Percentiles rank a stretch among this genome's conserved stretches.
These are phyloP conservation scores for Denticeps clupeoides DNA, from an alignment of 2,797 vertebrate genomes.

Conservation along the genomic window DNA sequence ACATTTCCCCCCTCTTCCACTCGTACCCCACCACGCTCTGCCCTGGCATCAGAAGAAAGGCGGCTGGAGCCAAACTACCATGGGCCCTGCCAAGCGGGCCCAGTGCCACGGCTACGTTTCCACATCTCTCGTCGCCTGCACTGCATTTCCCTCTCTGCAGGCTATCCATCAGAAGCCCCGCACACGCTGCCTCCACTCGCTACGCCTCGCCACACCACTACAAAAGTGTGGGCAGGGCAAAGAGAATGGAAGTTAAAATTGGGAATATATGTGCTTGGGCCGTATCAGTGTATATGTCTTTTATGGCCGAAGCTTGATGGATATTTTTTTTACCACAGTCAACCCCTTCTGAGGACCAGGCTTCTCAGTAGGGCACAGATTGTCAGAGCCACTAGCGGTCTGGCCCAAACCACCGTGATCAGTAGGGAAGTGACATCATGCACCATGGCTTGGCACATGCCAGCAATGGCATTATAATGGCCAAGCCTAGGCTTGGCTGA, in stretches of 20 bases:
- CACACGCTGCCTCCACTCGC: constrained; percentile 22
- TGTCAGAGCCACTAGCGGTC: constrained; percentile 55
- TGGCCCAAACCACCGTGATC: constrained; percentile 61
- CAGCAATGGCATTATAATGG: constrained; percentile 57
- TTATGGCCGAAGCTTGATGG: no score
- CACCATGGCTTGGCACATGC: constrained; percentile 51
- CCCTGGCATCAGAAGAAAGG: constrained; percentile 57
- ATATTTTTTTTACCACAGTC: constrained; percentile 37
- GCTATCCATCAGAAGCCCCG: constrained; percentile 37
- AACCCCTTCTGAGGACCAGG: constrained; percentile 46
- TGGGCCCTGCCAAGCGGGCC: constrained; percentile 34
- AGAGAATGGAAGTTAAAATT: no score
- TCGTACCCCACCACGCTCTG: constrained; percentile 25
- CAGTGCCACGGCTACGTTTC: constrained; percentile 42
- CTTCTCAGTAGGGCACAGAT: constrained; percentile 54
- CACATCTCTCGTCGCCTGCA: constrained; percentile 43
- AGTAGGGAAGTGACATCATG: constrained; percentile 70
- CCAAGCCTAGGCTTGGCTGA: constrained; percentile 35
- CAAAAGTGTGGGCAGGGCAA: constrained; percentile 33
- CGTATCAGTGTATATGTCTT: not conserved
- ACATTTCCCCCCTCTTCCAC: constrained; percentile 32
- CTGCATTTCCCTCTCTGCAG: constrained; percentile 51
- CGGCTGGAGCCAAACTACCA: constrained; percentile 38
- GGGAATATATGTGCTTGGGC: no score
- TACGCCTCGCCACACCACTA: constrained; percentile 37